A percentile compares a stretch with the other conserved stretches of the same genome.
phyloP scores from a whole-genome alignment of 2,797 vertebrate species.

The Hypotaenidia okinawae region DNA sequence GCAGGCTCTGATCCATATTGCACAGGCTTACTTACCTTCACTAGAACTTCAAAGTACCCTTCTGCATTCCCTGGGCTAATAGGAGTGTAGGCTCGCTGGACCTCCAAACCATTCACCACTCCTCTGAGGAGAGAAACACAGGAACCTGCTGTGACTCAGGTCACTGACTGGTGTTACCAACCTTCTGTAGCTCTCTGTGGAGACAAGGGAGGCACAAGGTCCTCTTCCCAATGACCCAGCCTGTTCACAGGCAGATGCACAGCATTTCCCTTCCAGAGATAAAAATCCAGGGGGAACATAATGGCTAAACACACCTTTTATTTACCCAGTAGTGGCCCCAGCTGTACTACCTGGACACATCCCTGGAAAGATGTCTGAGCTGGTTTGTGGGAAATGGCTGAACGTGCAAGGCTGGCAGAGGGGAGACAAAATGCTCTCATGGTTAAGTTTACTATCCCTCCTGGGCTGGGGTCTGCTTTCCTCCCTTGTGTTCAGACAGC shows the following conservation, averaged over 20 bases:
- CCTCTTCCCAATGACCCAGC: background rate
- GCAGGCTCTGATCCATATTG: background rate
- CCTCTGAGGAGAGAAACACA: slow-evolving; percentile 73
- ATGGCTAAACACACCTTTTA: background rate
- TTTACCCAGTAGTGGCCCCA: background rate
- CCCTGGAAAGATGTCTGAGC: background rate
- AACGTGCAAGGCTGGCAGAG: background rate
- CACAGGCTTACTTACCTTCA: slow-evolving; percentile 79
- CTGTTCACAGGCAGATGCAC: background rate
- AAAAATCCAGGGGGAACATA: background rate
- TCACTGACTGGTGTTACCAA: background rate
- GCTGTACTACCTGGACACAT: background rate
- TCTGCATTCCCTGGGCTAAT: slow-evolving; percentile 74
- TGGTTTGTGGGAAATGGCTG: background rate
- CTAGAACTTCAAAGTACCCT: slow-evolving; percentile 83
- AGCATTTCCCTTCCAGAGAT: background rate
- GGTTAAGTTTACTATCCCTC: background rate
- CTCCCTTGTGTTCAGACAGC: background rate
- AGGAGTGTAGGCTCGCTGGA: slow-evolving; percentile 83
- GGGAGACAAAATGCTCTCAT: background rate
- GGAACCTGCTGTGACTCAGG: background rate
- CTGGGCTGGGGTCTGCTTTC: background rate
- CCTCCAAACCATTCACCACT: slow-evolving; percentile 74
- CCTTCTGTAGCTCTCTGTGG: background rate
- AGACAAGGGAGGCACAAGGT: background rate